These are phyloP conservation scores for Salvelinus sp. DNA, from an alignment of 2,113 vertebrate species.

Conservation along the genomic window DNA sequence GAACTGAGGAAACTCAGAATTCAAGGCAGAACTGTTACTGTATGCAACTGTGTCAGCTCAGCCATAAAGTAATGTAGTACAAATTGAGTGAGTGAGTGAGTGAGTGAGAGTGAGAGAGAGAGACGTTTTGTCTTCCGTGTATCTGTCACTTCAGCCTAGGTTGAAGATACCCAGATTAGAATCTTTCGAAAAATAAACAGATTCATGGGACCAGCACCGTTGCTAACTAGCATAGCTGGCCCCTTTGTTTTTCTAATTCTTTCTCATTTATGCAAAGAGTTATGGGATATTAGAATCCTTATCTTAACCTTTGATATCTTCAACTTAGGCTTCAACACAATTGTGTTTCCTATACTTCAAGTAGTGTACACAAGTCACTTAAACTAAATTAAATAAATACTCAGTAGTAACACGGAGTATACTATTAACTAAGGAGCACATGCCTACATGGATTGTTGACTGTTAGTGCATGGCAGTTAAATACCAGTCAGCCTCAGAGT, in stretches of 20 bases:
- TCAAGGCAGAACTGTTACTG: neutral
- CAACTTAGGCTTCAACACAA: neutral
- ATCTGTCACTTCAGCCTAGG: neutral
- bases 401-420: neutral
- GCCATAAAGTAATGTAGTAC: constrained; percentile 1
- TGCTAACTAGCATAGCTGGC: too few species aligned
- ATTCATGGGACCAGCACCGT: too few species aligned
- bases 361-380: neutral
- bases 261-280: neutral
- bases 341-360: neutral
- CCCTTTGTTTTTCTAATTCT: neutral
- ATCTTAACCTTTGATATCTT: neutral
- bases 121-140: neutral
- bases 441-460: neutral
- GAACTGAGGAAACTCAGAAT: too few species aligned
- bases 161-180: too few species aligned
- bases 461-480: neutral
- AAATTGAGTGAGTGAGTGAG: too few species aligned
- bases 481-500: too few species aligned
- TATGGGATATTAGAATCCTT: neutral
- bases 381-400: neutral
- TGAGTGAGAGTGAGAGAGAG: too few species aligned
- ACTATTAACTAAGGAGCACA: neutral
- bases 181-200: too few species aligned
- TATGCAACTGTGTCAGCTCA: neutral